Percentiles rank a stretch among this genome's conserved stretches.
Evolutionary conservation across 2,113 vertebrate genomes (phyloP).

Genomic region (Oreotrochilus melanogaster): DNA sequence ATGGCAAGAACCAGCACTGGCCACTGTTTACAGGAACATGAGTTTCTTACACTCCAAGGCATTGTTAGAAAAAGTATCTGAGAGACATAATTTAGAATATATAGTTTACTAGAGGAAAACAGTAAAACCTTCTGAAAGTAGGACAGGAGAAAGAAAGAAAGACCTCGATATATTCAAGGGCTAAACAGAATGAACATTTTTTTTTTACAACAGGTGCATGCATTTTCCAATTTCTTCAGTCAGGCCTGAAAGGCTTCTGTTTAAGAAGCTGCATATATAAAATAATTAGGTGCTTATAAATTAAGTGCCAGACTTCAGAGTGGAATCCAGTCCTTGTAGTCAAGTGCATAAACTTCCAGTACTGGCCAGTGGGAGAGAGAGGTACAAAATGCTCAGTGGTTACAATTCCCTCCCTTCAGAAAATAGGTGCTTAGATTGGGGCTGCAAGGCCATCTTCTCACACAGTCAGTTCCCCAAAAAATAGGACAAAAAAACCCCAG

Average conservation of each 20-base stretch:
- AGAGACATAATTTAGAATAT: not conserved
- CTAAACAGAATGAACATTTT: not conserved
- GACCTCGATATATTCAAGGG: not conserved
- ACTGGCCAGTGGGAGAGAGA: not conserved
- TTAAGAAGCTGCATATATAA: not conserved
- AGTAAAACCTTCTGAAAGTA: not conserved
- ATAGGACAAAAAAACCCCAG: not conserved
- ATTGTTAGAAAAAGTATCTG: not conserved
- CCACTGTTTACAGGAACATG: not conserved
- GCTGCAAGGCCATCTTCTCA: not conserved
- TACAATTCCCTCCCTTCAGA: not conserved
- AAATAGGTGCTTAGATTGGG: not conserved
- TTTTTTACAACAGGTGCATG: not conserved
- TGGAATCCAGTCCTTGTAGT: not conserved
- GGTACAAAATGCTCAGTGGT: not conserved
- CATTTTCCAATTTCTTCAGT: not conserved
- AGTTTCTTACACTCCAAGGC: not conserved
- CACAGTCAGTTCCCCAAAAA: not conserved
- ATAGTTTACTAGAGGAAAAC: not conserved
- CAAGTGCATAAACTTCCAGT: not conserved
- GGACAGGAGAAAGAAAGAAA: not conserved
- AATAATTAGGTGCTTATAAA: not conserved
- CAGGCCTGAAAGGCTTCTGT: not conserved
- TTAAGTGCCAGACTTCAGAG: not conserved
- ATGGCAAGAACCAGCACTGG: not conserved